Evolutionary conservation across 2,888 invertebrate genomes (phyloP), one percentile per base, ranked within the genome.

Genomic region (Ormia ochracea): DNA sequence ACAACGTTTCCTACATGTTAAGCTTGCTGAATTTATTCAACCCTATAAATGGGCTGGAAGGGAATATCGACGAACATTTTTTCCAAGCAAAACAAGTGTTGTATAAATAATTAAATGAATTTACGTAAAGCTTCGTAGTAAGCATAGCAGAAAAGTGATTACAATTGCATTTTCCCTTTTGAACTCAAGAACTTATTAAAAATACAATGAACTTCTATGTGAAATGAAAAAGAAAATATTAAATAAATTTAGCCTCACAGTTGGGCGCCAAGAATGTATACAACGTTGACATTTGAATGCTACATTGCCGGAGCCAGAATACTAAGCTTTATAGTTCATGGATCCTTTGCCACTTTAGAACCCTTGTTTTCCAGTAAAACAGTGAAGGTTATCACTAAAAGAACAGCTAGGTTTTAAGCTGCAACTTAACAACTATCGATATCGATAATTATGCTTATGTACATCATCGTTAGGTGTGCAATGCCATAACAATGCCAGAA

Each of bases 191-290:
- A 17, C 50, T 61, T 61, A 59, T 72, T 72, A 52, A 33, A 52
- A 33, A 23, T 4, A 28, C 14, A 48, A 33, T 14, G 43, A 69
- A 76, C 54, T 69, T 61, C 4, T 38, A 43, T 59, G 43, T 38
- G 50, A 68, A 59, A 74, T 28, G 14, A 38, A 12, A 14, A 14
- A 14, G 4, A n/a, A 38, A 43, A 72, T n/a, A n/a, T n/a, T n/a
- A n/a, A 38, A 56, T 52, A 38, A 26, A 5, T 43, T 31, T 36
- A 43, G 72, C 76, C 61, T 68, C 72, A 72, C 80, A 80, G 80
- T 66, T 50, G 75, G 80, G 66, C 48, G 69, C 76, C 70, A 54
- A 61, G 50, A 61, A 48, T 52, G 45, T 56, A 45, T 54, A 12
- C 50, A 23, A 33, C 9, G 17, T 12, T 12, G 45, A 61, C 48